Conservation (phyloP, 2,113 vertebrate species). For the Pollimyrus isidori region DNA sequence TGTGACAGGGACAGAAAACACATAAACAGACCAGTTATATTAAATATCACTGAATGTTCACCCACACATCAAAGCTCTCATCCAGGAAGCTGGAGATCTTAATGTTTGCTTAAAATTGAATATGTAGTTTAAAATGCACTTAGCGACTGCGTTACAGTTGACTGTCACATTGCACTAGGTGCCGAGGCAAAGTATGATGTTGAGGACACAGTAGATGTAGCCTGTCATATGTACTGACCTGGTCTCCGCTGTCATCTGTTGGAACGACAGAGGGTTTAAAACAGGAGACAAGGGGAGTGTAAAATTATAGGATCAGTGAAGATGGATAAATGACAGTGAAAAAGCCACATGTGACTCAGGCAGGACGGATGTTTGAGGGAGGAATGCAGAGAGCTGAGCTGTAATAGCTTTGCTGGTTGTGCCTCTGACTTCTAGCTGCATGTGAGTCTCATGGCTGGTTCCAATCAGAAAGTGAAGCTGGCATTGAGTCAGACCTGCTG, state of each 20-base stretch:
- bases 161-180: background rate
- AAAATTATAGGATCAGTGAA: background rate
- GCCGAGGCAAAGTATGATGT: background rate
- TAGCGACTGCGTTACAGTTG: background rate
- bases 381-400: background rate
- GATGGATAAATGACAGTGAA: background rate
- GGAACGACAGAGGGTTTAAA: background rate
- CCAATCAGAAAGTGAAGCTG: background rate
- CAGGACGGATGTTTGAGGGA: background rate
- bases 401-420: background rate
- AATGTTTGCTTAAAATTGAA: background rate
- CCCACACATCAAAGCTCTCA: conserved; percentile 5
- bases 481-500: background rate
- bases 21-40: background rate
- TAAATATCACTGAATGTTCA: background rate
- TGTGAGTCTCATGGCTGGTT: background rate
- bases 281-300: background rate
- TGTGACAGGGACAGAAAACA: conserved; percentile 8
- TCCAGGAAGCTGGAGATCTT: background rate
- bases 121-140: background rate
- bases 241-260: background rate
- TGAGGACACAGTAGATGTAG: background rate
- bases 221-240: background rate
- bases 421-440: background rate
- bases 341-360: background rate